Evolutionary conservation across 2,113 vertebrate species (phyloP), one percentile per base, ranked within the genome.

Genomic region (Macroglossus sobrinus): DNA sequence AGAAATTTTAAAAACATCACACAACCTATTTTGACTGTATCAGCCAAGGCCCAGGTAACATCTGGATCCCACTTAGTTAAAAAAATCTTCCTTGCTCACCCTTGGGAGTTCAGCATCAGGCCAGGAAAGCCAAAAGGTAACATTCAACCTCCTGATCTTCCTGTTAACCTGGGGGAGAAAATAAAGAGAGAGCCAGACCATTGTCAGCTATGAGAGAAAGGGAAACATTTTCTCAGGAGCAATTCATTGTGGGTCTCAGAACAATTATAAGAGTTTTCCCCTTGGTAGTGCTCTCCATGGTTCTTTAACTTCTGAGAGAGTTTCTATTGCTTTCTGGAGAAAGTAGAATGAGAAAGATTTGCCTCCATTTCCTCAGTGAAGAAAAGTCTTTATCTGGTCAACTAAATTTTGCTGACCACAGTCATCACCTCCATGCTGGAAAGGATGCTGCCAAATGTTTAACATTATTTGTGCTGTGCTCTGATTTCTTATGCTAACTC

Each of bases 71-170:
- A 55, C 21, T 50, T 1, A 0, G 69, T 92, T 89, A 68, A 15
- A 96, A 88, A 59, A 28, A 68, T 63, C 33, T 7, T 21, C 47
- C 74, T 40, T 71, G 72, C 93, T 96, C 92, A 97, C 96, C 91
- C 74, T 96, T 13, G 1, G 81, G 88, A 93, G 66, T 95, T 95
- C 92, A 90, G 64, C 84, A 95, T 96, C 72, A 86, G 74, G 86
- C 64, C 93, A 93, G 75, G 59, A 82, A 89, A 68, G 79, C n/a
- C 76, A 80, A 90, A 96, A 92, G 57, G 80, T 82, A n/a, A 93
- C 33, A 16, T 82, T 95, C 81, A 71, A 64, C 72, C 43, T 94
- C 33, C 0, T 72, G 69, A 74, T 75, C 92, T 92, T 97, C 93
- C 76, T 84, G 66, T 96, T 74, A 15, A 0, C 93, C 90, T 95